Conservation (phyloP, 2,113 vertebrate species). For the Brienomyrus longianalis region DNA sequence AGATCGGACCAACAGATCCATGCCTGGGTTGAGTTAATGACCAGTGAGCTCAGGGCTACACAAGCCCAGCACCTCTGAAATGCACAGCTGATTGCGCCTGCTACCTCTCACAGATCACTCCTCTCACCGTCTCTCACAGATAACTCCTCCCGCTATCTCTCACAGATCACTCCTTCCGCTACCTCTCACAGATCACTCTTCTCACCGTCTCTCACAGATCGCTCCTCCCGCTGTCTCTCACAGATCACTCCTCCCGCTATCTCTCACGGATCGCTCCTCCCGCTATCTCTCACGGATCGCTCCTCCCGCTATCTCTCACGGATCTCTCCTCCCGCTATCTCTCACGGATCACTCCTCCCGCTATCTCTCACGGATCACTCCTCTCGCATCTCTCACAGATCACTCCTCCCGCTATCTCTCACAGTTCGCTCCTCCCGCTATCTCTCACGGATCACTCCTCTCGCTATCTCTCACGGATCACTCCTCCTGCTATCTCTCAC, state of each 20-base stretch:
- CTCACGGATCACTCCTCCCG: neutral
- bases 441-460: neutral
- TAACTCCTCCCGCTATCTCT: no score
- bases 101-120: neutral
- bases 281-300: neutral
- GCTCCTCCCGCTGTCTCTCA: neutral
- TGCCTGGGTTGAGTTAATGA: neutral
- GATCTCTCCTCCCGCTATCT: neutral
- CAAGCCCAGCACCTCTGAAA: neutral
- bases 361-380: neutral
- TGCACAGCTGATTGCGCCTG: neutral
- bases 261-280: neutral
- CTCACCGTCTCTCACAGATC: neutral
- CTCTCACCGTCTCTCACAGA: no score
- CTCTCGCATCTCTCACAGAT: neutral
- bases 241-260: neutral
- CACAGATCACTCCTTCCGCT: no score
- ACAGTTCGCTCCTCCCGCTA: no score
- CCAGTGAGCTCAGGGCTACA: neutral
- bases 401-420: no score
- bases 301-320: accelerated
- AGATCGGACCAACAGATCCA: neutral
- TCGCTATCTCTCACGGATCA: neutral
- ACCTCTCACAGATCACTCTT: neutral
- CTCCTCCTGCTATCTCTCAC: accelerated